Conservation (phyloP, 2,113 vertebrate species). For the Shinisaurus crocodilurus region DNA sequence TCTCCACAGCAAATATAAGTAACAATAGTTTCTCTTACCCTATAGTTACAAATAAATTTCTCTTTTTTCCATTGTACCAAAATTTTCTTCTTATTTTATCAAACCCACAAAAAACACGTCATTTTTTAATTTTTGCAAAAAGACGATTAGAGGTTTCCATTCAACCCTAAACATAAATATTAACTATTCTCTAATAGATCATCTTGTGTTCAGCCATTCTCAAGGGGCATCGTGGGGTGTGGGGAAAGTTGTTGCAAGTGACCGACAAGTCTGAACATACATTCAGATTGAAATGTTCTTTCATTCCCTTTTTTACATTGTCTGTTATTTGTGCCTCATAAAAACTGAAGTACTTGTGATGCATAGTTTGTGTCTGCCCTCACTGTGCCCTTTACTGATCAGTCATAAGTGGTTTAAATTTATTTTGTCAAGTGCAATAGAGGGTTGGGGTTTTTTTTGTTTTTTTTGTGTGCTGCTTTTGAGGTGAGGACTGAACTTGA, state of each 20-base stretch:
- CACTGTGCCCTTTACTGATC: background rate
- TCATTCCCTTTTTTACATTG: background rate
- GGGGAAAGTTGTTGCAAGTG: background rate
- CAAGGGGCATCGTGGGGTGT: no score
- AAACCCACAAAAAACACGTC: no score
- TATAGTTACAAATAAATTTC: no score
- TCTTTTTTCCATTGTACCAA: no score
- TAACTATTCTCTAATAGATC: no score
- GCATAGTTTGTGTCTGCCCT: background rate
- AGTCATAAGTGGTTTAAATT: background rate
- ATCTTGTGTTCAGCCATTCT: background rate
- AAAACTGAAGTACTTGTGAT: background rate
- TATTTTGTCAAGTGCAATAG: background rate
- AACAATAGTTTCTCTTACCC: no score
- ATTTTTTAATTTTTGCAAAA: no score
- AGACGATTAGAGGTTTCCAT: no score
- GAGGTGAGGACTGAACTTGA: slow-evolving; percentile 25
- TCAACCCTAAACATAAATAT: no score
- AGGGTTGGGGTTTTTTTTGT: slow-evolving; percentile 9
- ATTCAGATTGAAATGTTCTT: background rate
- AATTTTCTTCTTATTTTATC: no score
- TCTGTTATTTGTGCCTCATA: background rate
- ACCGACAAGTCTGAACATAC: background rate
- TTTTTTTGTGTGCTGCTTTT: background rate
- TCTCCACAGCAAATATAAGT: no score